Evolutionary conservation across 2,113 vertebrate species (phyloP).

Genomic region (Labeo catla): DNA sequence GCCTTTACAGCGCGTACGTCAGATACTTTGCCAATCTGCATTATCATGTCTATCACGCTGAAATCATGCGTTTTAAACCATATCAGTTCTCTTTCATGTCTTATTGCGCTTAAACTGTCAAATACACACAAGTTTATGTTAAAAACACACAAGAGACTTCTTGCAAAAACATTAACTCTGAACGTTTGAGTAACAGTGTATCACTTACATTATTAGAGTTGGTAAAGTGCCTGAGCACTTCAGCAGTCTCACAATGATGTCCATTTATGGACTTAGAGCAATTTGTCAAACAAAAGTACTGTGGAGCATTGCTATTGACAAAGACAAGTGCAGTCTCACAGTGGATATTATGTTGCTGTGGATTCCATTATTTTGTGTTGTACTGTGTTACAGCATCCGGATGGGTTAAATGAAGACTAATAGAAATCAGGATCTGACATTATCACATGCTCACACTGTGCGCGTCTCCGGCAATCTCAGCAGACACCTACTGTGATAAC

Average conservation of each 20-base stretch:
- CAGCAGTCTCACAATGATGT: not conserved
- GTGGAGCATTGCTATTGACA: not conserved
- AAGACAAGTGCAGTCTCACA: not conserved
- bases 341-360: not conserved
- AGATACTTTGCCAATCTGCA: too few species aligned
- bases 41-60: too few species aligned
- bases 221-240: not conserved
- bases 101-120: too few species aligned
- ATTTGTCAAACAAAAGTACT: not conserved
- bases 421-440: not conserved
- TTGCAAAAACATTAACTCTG: too few species aligned
- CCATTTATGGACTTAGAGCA: not conserved
- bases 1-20: too few species aligned
- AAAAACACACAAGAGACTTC: too few species aligned
- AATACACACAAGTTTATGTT: too few species aligned
- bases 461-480: not conserved
- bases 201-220: not conserved
- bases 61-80: too few species aligned
- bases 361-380: not conserved
- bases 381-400: not conserved
- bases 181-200: not conserved
- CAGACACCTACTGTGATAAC: not conserved
- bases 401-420: not conserved
- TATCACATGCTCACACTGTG: constrained; percentile 4
- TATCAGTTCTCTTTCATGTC: too few species aligned